phyloP scores from a whole-genome alignment of 2,797 vertebrate genomes.

The Pelobates cultripes region DNA sequence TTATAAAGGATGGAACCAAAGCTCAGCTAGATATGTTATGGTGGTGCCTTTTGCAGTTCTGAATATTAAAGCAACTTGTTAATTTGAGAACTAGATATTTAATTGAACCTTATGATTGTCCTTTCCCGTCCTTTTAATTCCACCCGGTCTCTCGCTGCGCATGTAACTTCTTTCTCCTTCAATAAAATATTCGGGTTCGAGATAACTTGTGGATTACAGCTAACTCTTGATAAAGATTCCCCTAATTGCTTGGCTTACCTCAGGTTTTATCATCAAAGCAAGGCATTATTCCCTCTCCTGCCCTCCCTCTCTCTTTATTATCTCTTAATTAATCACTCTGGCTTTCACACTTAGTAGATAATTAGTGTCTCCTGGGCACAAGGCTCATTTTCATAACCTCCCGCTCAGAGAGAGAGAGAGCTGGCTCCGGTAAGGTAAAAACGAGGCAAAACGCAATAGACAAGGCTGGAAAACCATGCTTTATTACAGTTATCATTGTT shows the following conservation, averaged over 20 bases:
- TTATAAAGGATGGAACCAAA: too few relatives aligned
- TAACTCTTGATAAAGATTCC: conserved; percentile 74
- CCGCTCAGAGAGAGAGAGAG: conserved; percentile 63
- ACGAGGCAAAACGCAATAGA: background rate
- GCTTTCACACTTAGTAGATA: conserved; percentile 78
- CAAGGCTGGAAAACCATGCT: background rate
- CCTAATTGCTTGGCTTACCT: conserved; percentile 78
- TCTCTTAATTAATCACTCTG: conserved; percentile 83
- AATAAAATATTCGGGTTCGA: conserved; percentile 44
- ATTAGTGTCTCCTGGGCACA: conserved; percentile 76
- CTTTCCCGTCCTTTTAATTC: conserved; percentile 32
- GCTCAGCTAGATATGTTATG: too few relatives aligned
- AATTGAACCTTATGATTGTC: conserved; percentile 23
- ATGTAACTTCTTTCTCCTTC: background rate
- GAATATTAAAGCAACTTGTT: background rate
- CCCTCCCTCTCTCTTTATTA: conserved; percentile 79
- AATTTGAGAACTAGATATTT: background rate
- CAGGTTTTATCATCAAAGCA: conserved; percentile 77
- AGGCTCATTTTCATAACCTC: conserved; percentile 76
- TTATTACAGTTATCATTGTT: conserved; percentile 10
- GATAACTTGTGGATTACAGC: conserved; percentile 70
- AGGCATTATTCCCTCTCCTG: conserved; percentile 69
- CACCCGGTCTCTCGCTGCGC: background rate
- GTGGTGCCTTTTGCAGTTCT: background rate
- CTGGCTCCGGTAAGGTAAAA: conserved; percentile 47